Evolutionary conservation across 2,797 vertebrate genomes (phyloP).

Genomic region (Coluber constrictor): DNA sequence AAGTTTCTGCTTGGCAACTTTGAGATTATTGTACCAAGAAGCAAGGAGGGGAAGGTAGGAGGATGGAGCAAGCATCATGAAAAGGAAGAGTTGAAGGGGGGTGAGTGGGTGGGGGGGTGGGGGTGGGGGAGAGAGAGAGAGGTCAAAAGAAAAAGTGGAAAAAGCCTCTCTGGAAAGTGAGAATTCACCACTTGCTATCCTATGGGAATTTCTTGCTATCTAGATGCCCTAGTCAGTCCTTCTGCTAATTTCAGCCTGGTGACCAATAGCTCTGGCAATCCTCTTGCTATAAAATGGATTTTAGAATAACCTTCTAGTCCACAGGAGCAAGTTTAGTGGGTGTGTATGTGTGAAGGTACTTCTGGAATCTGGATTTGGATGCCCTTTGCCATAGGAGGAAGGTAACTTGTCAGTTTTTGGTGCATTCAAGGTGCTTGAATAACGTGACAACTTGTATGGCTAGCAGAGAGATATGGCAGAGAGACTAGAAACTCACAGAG

Average conservation of each 20-base stretch:
- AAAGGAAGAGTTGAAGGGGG: background rate
- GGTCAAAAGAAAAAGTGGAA: background rate
- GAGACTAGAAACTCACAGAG: background rate
- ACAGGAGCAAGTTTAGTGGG: background rate
- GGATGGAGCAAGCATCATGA: background rate
- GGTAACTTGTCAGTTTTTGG: background rate
- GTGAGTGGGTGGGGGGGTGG: background rate
- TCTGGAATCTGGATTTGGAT: background rate
- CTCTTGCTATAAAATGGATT: background rate
- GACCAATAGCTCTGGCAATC: background rate
- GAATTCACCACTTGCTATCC: background rate
- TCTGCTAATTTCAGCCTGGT: background rate
- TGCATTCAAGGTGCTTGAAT: background rate
- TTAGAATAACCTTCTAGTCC: background rate
- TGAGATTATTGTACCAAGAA: background rate
- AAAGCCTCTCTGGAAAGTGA: background rate
- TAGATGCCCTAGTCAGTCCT: background rate
- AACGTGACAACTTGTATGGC: background rate
- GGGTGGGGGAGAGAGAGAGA: background rate
- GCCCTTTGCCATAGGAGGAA: background rate
- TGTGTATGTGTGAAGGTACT: background rate
- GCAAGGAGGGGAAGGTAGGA: background rate
- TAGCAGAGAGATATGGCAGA: background rate
- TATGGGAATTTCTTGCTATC: background rate
- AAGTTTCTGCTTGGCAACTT: background rate